Evolutionary conservation across 2,888 invertebrate species (phyloP).

Genomic region (Bombylius major): DNA sequence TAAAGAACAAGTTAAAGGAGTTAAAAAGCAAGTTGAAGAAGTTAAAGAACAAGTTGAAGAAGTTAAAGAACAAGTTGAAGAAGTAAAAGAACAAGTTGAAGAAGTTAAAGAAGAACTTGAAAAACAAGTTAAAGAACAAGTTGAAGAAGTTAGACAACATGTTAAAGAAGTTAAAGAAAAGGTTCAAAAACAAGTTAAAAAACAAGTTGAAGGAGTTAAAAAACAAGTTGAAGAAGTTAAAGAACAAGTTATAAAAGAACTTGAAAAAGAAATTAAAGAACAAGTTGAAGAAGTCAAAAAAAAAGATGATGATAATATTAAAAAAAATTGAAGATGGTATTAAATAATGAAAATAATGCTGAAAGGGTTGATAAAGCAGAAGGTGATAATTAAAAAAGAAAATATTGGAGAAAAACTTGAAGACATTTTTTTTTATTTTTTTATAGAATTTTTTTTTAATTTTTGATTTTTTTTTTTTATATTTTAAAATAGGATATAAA

Average conservation of each 20-base stretch:
- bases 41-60: slow-evolving; percentile 14
- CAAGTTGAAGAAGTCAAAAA: slow-evolving; percentile 1
- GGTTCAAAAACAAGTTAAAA: neutral
- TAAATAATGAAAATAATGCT: too few relatives aligned
- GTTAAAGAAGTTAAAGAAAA: neutral
- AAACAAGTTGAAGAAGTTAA: slow-evolving; percentile 2
- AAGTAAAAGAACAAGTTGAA: slow-evolving; percentile 10
- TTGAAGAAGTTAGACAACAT: slow-evolving; percentile 17
- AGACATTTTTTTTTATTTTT: too few relatives aligned
- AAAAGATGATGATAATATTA: neutral
- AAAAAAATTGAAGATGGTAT: neutral
- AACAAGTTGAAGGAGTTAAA: slow-evolving; percentile 19
- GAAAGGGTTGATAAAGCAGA: too few relatives aligned
- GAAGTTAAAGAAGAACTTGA: neutral
- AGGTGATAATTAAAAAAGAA: too few relatives aligned
- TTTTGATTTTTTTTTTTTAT: too few relatives aligned
- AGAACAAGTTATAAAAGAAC: slow-evolving; percentile 12
- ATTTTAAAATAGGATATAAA: too few relatives aligned
- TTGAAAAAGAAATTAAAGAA: slow-evolving; percentile 18
- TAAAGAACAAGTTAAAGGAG: neutral
- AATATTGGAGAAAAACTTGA: too few relatives aligned
- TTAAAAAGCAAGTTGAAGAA: neutral
- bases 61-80: slow-evolving; percentile 22
- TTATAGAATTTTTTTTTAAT: too few relatives aligned
- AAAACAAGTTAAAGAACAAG: slow-evolving; percentile 14